Percentiles rank a stretch among this genome's conserved stretches.
Conservation (phyloP, 1,140 invertebrate genomes). For the Psilanteris sp. region DNA sequence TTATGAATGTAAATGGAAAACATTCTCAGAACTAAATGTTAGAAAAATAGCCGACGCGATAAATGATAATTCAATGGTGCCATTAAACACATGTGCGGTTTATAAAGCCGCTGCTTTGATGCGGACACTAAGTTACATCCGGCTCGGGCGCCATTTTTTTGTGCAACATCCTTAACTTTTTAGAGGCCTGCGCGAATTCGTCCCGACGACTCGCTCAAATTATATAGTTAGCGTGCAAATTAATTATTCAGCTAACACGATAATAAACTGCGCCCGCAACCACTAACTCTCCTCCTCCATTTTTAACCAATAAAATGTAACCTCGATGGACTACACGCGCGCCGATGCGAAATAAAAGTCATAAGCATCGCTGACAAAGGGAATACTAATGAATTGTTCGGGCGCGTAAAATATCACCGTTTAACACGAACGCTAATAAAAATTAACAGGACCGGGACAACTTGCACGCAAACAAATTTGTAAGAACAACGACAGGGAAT, state of each 20-base stretch:
- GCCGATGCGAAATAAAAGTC: conserved; percentile 25
- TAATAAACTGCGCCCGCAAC: conserved; percentile 40
- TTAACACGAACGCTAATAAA: conserved; percentile 34
- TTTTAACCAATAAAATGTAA: conserved; percentile 14
- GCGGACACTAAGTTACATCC: conserved; percentile 51
- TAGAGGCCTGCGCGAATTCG: conserved; percentile 5
- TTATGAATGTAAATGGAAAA: conserved; percentile 33
- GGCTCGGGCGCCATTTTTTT: conserved; percentile 46
- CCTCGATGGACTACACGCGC: conserved; percentile 6
- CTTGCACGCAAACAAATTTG: conserved; percentile 8
- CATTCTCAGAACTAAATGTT: conserved; percentile 35
- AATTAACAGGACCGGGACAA: conserved; percentile 7
- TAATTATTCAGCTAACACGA: conserved; percentile 36
- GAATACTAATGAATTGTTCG: conserved; percentile 27
- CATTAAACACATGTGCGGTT: conserved; percentile 53
- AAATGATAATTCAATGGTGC: conserved; percentile 55
- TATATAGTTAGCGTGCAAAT: conserved; percentile 44
- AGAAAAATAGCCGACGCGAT: conserved; percentile 49
- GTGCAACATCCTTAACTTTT: conserved; percentile 40
- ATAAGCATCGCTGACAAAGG: conserved; percentile 17
- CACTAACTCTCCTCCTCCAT: conserved; percentile 6
- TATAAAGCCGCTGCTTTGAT: conserved; percentile 48
- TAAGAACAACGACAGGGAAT: not conserved
- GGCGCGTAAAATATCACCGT: conserved; percentile 15
- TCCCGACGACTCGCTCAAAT: conserved; percentile 21